Percentiles rank a stretch among this genome's conserved stretches.
These are phyloP conservation scores for Dascyllus trimaculatus DNA, from an alignment of 2,113 vertebrate species.

Conservation along the genomic window DNA sequence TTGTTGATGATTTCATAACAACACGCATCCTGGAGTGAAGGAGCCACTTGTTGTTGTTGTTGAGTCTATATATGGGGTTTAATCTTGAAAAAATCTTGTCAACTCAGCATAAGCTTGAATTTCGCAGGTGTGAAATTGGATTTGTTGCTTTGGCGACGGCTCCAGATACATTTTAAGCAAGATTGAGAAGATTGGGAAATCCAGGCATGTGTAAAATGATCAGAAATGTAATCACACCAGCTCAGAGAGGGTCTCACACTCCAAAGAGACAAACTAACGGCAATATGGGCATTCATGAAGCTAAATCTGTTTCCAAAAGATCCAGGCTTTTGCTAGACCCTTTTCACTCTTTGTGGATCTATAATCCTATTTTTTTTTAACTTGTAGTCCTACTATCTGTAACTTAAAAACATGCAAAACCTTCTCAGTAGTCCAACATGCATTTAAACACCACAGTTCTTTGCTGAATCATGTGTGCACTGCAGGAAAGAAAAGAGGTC, in stretches of 20 bases:
- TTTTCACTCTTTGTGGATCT: too few species aligned
- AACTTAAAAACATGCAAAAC: too few species aligned
- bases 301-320: too few species aligned
- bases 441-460: too few species aligned
- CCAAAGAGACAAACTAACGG: neutral
- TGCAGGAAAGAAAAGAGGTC: slow-evolving; percentile 2
- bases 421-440: neutral
- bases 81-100: neutral
- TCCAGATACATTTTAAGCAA: neutral
- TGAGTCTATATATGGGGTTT: neutral
- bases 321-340: too few species aligned
- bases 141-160: neutral
- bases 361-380: too few species aligned
- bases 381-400: too few species aligned
- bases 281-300: too few species aligned
- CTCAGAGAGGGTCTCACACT: neutral
- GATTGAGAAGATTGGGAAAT: neutral
- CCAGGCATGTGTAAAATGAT: neutral
- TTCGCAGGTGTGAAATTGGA: neutral
- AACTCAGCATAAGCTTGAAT: neutral
- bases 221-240: neutral
- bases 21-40: neutral
- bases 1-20: neutral
- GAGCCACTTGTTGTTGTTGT: neutral
- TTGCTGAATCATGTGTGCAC: neutral